Percentiles rank a stretch among this genome's conserved stretches.
Evolutionary conservation across 2,797 vertebrate species (phyloP).

Genomic region (Squalus acanthias): DNA sequence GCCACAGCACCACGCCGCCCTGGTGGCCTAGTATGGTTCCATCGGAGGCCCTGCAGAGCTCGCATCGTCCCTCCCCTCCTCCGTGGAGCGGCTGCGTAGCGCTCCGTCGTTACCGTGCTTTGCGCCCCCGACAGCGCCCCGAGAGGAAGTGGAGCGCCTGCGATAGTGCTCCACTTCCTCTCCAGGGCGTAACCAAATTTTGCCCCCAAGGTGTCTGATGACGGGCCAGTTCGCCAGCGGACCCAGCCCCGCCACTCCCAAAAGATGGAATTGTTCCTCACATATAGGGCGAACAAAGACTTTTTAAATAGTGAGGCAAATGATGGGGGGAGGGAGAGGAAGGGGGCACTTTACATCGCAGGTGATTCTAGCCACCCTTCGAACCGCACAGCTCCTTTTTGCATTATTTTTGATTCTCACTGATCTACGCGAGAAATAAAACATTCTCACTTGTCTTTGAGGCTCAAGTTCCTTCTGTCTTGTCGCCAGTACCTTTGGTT

Average conservation of each 20-base stretch:
- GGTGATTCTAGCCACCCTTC: neutral
- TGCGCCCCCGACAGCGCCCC: too few relatives aligned
- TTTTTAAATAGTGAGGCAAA: neutral
- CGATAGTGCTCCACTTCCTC: too few relatives aligned
- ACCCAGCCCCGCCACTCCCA: neutral
- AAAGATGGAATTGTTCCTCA: neutral
- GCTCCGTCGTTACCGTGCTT: too few relatives aligned
- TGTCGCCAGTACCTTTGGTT: neutral
- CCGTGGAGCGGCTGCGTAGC: too few relatives aligned
- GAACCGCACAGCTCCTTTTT: neutral
- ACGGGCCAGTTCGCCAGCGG: neutral
- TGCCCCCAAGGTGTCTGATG: neutral
- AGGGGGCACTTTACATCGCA: neutral
- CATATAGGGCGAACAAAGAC: neutral
- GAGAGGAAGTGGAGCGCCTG: too few relatives aligned
- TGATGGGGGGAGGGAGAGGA: neutral
- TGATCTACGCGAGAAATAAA: neutral
- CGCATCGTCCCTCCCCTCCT: too few relatives aligned
- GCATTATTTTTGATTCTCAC: neutral
- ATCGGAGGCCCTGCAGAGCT: too few relatives aligned
- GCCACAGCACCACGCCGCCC: too few relatives aligned
- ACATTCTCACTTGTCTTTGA: neutral
- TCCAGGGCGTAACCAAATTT: too few relatives aligned
- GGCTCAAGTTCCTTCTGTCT: too few relatives aligned
- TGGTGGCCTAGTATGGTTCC: too few relatives aligned